These are phyloP conservation scores for Bagarius yarrelli DNA, from an alignment of 2,113 vertebrate species.

Conservation along the genomic window DNA sequence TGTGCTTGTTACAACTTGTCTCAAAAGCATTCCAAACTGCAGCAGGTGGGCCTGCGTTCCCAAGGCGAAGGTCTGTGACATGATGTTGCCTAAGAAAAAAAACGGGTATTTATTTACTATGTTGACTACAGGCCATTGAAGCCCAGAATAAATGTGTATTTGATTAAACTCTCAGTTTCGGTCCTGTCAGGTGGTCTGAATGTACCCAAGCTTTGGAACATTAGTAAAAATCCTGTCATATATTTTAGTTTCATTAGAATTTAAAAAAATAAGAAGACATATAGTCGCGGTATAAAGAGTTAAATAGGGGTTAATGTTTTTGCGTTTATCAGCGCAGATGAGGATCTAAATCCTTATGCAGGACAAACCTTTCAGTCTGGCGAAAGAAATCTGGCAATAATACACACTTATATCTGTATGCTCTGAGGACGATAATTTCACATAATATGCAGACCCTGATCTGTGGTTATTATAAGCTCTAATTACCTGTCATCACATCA, in stretches of 20 bases:
- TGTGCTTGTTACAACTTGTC: slow-evolving; percentile 69
- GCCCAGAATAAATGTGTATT: slow-evolving; percentile 6
- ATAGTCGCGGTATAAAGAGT: background rate
- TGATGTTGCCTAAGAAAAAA: background rate
- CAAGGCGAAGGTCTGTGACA: background rate
- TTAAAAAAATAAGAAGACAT: too few relatives aligned
- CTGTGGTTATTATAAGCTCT: slow-evolving; percentile 10
- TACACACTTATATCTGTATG: background rate
- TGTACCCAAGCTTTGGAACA: background rate
- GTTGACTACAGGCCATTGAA: slow-evolving; percentile 8
- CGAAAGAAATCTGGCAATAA: background rate
- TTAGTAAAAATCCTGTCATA: background rate
- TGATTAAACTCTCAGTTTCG: background rate
- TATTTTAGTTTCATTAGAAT: background rate
- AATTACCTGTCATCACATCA: slow-evolving; percentile 34
- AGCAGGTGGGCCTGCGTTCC: slow-evolving; percentile 25
- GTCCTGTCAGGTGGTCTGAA: background rate
- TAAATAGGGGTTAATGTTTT: background rate
- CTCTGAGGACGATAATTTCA: background rate
- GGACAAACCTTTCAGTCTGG: background rate
- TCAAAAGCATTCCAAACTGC: slow-evolving; percentile 4
- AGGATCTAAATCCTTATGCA: background rate
- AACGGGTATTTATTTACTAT: slow-evolving; percentile 16
- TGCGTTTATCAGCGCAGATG: background rate
- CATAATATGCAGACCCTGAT: background rate